Percentiles rank a stretch among this genome's conserved stretches.
Conservation (phyloP, 2,797 vertebrate species). For the Polyboroides typus region DNA sequence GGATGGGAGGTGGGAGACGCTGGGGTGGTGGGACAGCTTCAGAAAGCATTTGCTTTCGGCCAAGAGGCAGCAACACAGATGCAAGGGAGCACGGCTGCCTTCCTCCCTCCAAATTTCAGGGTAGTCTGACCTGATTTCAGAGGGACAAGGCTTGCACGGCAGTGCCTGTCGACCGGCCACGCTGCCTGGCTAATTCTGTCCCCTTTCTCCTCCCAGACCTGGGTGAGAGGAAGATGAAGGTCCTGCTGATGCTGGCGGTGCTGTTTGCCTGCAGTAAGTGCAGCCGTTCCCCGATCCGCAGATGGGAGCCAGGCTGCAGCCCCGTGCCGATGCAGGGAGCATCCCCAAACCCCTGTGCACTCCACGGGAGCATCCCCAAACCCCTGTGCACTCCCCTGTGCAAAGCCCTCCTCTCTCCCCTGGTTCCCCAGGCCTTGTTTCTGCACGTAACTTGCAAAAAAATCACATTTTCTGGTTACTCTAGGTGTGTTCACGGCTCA, state of each 20-base stretch:
- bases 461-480: neutral
- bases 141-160: neutral
- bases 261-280: conserved; percentile 39
- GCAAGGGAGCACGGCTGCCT: neutral
- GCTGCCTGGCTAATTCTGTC: neutral
- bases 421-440: neutral
- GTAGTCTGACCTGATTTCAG: neutral
- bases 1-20: neutral
- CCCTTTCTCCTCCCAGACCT: neutral
- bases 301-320: neutral
- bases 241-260: neutral
- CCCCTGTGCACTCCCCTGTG: neutral
- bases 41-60: rapidly evolving
- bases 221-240: conserved; percentile 33
- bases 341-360: neutral
- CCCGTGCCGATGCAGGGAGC: rapidly evolving
- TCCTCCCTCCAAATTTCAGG: neutral
- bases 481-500: neutral
- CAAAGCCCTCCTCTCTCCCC: neutral
- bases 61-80: neutral
- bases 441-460: neutral
- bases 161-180: rapidly evolving
- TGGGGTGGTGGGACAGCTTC: neutral
- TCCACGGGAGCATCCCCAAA: neutral
- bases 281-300: rapidly evolving